Conservation (phyloP, 2,888 invertebrate genomes). For the Tipula confusa region DNA sequence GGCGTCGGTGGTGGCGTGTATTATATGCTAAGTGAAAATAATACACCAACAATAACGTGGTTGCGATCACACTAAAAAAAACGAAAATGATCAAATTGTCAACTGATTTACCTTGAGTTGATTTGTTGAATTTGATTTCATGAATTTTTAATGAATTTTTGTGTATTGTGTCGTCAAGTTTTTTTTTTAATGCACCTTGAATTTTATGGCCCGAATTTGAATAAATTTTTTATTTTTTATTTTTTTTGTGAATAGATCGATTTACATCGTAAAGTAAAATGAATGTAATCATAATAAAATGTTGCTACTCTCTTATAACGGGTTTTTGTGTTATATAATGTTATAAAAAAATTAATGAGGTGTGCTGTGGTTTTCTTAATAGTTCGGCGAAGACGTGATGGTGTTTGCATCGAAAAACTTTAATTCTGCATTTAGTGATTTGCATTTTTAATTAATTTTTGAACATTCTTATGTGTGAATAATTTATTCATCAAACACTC, state of each 20-base stretch:
- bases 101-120: neutral
- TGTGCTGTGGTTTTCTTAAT: neutral
- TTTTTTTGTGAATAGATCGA: neutral
- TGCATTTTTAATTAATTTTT: neutral
- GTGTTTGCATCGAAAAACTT: neutral
- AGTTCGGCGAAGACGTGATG: neutral
- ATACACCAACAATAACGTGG: neutral
- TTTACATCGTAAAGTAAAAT: neutral
- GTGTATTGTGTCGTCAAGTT: neutral
- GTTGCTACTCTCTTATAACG: neutral
- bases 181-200: neutral
- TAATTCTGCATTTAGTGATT: neutral
- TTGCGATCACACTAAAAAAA: neutral
- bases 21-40: neutral
- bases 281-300: neutral
- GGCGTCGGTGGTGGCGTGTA: too few relatives aligned
- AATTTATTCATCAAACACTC: too few relatives aligned
- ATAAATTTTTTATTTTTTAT: too few relatives aligned
- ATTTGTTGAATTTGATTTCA: neutral
- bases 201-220: neutral
- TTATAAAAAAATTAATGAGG: neutral
- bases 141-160: neutral
- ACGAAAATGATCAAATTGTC: neutral
- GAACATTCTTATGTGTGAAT: too few relatives aligned
- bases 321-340: neutral